Evolutionary conservation across 2,888 invertebrate species (phyloP), one percentile per base, ranked within the genome.

Genomic region (Nemurella pictetii): DNA sequence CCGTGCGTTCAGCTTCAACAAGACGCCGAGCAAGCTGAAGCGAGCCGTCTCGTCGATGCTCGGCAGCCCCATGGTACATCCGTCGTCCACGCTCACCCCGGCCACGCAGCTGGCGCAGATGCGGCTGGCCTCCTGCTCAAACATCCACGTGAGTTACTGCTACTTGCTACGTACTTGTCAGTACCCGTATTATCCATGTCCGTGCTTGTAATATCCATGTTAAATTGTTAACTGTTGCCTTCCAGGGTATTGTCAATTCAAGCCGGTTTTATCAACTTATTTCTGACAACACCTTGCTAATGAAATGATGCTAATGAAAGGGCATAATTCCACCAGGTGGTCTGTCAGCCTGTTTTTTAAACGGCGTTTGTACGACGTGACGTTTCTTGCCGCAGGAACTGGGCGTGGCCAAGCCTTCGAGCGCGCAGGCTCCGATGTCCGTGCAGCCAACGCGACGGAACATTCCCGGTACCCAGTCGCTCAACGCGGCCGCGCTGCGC

Each of bases 41-140:
- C 94, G 98, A 85, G 98, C 98, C 35, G 96, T 98, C 90, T 98
- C 98, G 27, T 96, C 97, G 77, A 97, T 97, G 95, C 97, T 97
- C 93, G 78, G 29, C 26, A 95, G 96, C 86, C 97, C 97, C 15
- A 96, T 96, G 90, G 55, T 55, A 7, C 15, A 12, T 3, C 96
- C 96, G 88, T 96, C 96, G 90, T 95, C 95, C 83, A 95, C 95
- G 89, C 92, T 96, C 87, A 96, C 96, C 87, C 96, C 96, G 72
- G 94, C 96, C 86, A 95, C 95, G 87, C 96, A 96, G 90, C 93
- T 96, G 88, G 95, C 96, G 80, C 95, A 96, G 91, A 96, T 96
- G 96, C 92, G 95, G 89, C 93, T 96, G 88, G 96, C 96, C 88
- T 96, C 96, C 91, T 96, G 96, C 90, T 96, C 95, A 89, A 96